Conservation (phyloP, 1,140 invertebrate genomes). For the Ostrea edulis region DNA sequence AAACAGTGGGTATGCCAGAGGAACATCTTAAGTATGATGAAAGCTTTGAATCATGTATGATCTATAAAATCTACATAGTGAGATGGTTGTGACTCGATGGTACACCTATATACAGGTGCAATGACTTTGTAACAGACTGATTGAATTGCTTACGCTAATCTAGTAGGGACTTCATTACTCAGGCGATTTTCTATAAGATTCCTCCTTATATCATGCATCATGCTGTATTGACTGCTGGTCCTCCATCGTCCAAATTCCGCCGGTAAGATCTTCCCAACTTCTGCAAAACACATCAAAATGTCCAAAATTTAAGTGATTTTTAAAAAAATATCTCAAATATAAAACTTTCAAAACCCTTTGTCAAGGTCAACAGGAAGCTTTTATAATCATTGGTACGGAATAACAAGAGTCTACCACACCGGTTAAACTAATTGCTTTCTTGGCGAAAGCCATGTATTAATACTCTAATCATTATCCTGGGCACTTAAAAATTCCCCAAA, state of each 20-base stretch:
- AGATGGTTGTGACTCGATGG: background rate
- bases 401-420: too few relatives aligned
- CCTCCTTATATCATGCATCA: conserved; percentile 60
- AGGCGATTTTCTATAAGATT: conserved; percentile 60
- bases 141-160: conserved; percentile 57
- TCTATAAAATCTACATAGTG: background rate
- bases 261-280: conserved; percentile 64
- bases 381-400: too few relatives aligned
- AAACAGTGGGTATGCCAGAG: background rate
- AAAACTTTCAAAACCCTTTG: background rate
- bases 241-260: conserved; percentile 58
- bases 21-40: background rate
- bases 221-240: conserved; percentile 60
- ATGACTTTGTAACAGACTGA: background rate
- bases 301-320: background rate
- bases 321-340: too few relatives aligned
- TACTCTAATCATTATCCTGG: too few relatives aligned
- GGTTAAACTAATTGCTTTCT: too few relatives aligned
- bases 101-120: background rate
- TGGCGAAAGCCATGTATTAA: too few relatives aligned
- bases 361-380: background rate
- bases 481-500: too few relatives aligned
- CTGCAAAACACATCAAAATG: conserved; percentile 51
- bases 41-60: background rate
- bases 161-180: conserved; percentile 59